These are phyloP conservation scores for Nomada fabriciana DNA, from an alignment of 2,888 invertebrate genomes.

Conservation along the genomic window DNA sequence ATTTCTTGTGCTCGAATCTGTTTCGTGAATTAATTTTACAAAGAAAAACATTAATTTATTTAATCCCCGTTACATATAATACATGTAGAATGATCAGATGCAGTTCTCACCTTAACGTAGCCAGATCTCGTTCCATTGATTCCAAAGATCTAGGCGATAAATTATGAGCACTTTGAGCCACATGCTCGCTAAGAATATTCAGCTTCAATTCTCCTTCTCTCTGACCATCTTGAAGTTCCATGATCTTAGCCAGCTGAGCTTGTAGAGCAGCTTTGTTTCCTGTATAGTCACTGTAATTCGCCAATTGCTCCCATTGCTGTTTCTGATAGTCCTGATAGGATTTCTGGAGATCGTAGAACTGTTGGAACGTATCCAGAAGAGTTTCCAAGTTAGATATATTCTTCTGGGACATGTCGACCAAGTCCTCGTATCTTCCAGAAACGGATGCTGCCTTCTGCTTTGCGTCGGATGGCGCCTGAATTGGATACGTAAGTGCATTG, in stretches of 20 bases:
- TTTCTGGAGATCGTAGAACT: conserved; percentile 94
- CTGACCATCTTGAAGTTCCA: conserved; percentile 91
- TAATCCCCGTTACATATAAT: background rate
- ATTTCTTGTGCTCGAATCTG: conserved; percentile 93
- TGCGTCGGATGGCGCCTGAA: conserved; percentile 87
- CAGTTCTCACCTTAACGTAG: conserved; percentile 87
- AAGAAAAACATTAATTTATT: background rate
- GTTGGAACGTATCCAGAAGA: conserved; percentile 92
- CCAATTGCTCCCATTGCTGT: conserved; percentile 94
- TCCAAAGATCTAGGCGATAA: conserved; percentile 94
- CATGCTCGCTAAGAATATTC: conserved; percentile 90
- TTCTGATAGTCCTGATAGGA: conserved; percentile 96
- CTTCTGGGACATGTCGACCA: conserved; percentile 88
- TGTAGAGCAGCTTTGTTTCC: conserved; percentile 95
- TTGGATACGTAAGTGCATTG: conserved; percentile 86
- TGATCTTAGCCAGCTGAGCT: conserved; percentile 91
- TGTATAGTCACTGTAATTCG: conserved; percentile 92
- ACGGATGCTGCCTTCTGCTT: conserved; percentile 90
- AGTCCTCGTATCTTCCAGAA: conserved; percentile 90
- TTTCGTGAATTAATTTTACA: background rate
- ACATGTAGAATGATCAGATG: too few relatives aligned
- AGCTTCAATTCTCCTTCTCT: conserved; percentile 92
- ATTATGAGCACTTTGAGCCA: conserved; percentile 88
- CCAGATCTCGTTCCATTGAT: conserved; percentile 92
- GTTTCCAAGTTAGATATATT: conserved; percentile 91